These are phyloP conservation scores for Gallinago media DNA, from an alignment of 2,113 vertebrate species.

Conservation along the genomic window DNA sequence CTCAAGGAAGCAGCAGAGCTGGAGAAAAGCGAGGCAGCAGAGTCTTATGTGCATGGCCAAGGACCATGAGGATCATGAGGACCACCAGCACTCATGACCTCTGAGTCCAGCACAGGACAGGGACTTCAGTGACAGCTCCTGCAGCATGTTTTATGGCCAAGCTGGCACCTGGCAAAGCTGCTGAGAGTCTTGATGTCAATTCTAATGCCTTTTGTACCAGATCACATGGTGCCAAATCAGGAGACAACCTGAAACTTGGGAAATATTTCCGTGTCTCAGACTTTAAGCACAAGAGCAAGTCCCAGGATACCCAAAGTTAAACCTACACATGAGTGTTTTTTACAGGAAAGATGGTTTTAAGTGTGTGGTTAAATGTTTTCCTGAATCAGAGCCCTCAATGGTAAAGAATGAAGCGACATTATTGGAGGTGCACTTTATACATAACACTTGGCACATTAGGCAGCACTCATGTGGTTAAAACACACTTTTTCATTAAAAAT, in stretches of 20 bases:
- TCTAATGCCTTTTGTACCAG: background rate
- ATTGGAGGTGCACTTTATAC: background rate
- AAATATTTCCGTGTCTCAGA: conserved; percentile 9
- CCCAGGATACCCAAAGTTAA: conserved; percentile 23
- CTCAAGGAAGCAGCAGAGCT: background rate
- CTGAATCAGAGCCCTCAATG: conserved; percentile 6
- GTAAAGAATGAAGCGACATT: background rate
- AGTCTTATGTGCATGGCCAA: too few species aligned
- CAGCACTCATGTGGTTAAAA: conserved; percentile 56
- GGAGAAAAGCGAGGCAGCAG: background rate
- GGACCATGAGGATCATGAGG: too few species aligned
- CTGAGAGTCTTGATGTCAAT: background rate
- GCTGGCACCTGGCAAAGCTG: background rate
- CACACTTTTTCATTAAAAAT: conserved; percentile 71
- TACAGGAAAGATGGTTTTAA: conserved; percentile 22
- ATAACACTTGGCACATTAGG: conserved; percentile 30
- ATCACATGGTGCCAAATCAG: background rate
- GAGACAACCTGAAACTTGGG: background rate
- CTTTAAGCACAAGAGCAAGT: conserved; percentile 1
- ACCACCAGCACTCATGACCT: background rate
- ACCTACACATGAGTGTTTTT: background rate
- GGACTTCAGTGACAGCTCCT: background rate
- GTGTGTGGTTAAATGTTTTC: conserved; percentile 29
- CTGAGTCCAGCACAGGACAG: background rate
- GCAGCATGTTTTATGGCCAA: fast-evolving